A percentile compares a stretch with the other conserved stretches of the same genome.
Conservation (phyloP, 2,797 vertebrate genomes). For the Aphelocoma californica region DNA sequence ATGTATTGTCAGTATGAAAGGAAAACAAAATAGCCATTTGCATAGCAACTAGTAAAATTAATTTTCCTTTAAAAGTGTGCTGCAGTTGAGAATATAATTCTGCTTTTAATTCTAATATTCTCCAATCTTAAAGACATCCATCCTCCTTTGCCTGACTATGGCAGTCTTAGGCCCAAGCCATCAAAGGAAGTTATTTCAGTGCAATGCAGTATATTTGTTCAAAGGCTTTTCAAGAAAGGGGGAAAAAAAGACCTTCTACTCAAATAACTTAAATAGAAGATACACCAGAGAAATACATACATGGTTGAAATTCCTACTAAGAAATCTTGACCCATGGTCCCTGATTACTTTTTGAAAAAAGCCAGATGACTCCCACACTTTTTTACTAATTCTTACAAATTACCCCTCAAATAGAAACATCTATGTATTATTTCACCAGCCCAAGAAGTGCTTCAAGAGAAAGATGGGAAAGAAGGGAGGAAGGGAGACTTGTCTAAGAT, state of each 20-base stretch:
- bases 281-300: neutral
- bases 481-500: neutral
- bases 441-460: neutral
- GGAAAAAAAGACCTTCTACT: neutral
- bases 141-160: neutral
- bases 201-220: neutral
- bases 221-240: neutral
- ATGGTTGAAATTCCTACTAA: slow-evolving; percentile 1
- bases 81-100: neutral
- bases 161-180: neutral
- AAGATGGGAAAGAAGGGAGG: neutral
- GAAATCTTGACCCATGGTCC: neutral
- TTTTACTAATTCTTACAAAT: slow-evolving; percentile 35
- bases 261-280: neutral
- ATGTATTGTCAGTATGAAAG: neutral
- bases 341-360: neutral
- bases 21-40: neutral
- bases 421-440: neutral
- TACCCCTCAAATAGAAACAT: neutral
- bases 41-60: neutral
- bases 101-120: neutral
- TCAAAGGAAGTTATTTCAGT: neutral
- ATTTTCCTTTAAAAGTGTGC: neutral
- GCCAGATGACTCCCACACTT: slow-evolving; percentile 1
- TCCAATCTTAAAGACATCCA: neutral